Evolutionary conservation across 2,113 vertebrate species (phyloP).

Genomic region (Sturnus vulgaris): DNA sequence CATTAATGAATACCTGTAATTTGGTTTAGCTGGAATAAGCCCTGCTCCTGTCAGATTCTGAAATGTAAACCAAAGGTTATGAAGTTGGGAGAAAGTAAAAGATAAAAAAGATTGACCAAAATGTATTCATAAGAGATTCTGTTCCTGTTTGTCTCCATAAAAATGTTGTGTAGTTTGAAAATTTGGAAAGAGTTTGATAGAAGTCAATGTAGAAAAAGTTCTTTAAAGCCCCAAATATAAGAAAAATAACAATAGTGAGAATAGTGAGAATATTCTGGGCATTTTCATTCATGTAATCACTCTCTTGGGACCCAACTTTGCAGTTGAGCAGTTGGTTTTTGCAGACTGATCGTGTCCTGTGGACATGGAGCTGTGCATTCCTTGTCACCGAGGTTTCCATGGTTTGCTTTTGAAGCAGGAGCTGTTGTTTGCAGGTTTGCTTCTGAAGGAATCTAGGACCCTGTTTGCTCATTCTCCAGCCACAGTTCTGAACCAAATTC

Average conservation of each 20-base stretch:
- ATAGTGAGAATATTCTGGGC: not conserved
- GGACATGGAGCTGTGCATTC: fast-evolving
- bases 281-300: not conserved
- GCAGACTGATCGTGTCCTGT: not conserved
- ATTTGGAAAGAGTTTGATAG: not conserved
- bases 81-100: not conserved
- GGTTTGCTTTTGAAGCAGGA: not conserved
- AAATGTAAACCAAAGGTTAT: not conserved
- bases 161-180: not conserved
- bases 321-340: not conserved
- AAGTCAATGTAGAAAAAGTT: not conserved
- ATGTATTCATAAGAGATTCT: not conserved
- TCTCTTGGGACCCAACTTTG: not conserved
- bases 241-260: not conserved
- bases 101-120: not conserved
- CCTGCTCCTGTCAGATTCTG: not conserved
- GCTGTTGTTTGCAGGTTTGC: not conserved
- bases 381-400: not conserved
- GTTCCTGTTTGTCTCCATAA: not conserved
- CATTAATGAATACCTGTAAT: conserved; percentile 61
- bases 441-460: not conserved
- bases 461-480: not conserved
- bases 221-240: fast-evolving
- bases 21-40: not conserved
- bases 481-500: not conserved